These are phyloP conservation scores for Spongilla lacustris DNA, from an alignment of 37 sponge, comb jelly and placozoan species.

Conservation along the genomic window DNA sequence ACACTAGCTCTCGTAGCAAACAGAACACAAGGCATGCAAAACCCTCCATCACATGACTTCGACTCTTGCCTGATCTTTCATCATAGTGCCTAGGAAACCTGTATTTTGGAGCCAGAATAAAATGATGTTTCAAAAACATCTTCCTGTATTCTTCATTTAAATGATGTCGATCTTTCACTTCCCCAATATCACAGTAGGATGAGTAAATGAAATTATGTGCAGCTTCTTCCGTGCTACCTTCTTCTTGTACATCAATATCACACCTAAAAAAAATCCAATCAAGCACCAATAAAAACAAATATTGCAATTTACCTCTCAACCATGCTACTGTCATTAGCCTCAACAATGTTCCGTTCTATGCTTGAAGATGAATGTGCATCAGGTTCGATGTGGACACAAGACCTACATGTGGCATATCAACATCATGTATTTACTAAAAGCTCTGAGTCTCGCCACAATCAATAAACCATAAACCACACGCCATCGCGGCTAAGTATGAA, in stretches of 20 bases:
- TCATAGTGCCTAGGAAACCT: neutral
- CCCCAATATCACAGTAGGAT: neutral
- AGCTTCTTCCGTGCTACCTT: neutral
- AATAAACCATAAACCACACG: neutral
- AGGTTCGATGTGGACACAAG: neutral
- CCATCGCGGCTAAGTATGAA: neutral
- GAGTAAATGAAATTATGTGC: neutral
- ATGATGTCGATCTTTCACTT: neutral
- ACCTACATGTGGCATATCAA: neutral
- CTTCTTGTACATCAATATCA: neutral
- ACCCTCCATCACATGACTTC: neutral
- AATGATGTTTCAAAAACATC: conserved; percentile 1
- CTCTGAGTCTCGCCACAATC: neutral
- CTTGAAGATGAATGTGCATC: neutral
- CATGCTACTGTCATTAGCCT: neutral
- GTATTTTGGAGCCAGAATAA: neutral
- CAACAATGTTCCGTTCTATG: neutral
- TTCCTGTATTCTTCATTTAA: neutral
- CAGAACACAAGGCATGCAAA: neutral
- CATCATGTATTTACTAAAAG: neutral
- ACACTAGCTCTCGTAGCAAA: neutral
- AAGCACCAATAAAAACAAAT: neutral
- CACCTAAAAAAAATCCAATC: neutral
- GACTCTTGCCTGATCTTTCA: neutral
- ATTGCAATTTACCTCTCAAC: neutral